A percentile compares a stretch with the other conserved stretches of the same genome.
These are phyloP conservation scores for Rhorus exstirpatorius DNA, from an alignment of 2,888 invertebrate species.

Conservation along the genomic window DNA sequence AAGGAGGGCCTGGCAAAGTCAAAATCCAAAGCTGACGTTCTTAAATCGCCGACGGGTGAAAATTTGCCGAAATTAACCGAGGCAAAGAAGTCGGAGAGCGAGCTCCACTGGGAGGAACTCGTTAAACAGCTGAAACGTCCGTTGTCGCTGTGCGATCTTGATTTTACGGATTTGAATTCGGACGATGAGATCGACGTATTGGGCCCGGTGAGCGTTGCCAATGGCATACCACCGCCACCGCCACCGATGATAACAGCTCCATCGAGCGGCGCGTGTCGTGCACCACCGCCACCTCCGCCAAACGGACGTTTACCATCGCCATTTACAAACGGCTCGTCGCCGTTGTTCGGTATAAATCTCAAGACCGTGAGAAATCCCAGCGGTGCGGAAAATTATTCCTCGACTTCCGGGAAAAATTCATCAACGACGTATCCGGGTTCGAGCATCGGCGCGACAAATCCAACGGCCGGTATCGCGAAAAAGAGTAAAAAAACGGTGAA, in stretches of 20 bases:
- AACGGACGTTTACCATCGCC: slow-evolving; percentile 82
- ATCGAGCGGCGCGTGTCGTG: slow-evolving; percentile 85
- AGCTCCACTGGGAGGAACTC: slow-evolving; percentile 98
- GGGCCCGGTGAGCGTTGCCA: slow-evolving; percentile 89
- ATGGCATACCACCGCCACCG: slow-evolving; percentile 92
- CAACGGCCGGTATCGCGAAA: slow-evolving; percentile 87
- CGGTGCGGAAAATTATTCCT: slow-evolving; percentile 47
- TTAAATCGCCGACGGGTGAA: slow-evolving; percentile 91
- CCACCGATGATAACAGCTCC: slow-evolving; percentile 91
- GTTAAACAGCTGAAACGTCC: slow-evolving; percentile 92
- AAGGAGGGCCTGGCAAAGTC: slow-evolving; percentile 96
- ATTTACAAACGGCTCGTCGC: slow-evolving; percentile 85
- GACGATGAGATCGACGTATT: slow-evolving; percentile 95
- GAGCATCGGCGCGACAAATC: slow-evolving; percentile 75
- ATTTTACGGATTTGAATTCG: slow-evolving; percentile 96
- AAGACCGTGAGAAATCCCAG: slow-evolving; percentile 75
- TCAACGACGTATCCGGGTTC: slow-evolving; percentile 74
- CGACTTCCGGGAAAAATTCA: slow-evolving; percentile 81
- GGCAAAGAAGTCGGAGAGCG: slow-evolving; percentile 96
- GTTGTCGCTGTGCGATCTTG: slow-evolving; percentile 96
- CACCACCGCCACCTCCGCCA: slow-evolving; percentile 86
- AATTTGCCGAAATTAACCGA: slow-evolving; percentile 89
- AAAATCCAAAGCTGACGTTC: slow-evolving; percentile 92
- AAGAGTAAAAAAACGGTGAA: slow-evolving; percentile 99
- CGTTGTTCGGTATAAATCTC: slow-evolving; percentile 83